These are phyloP conservation scores for Noctilio leporinus DNA, from an alignment of 2,113 vertebrate genomes.

Conservation along the genomic window DNA sequence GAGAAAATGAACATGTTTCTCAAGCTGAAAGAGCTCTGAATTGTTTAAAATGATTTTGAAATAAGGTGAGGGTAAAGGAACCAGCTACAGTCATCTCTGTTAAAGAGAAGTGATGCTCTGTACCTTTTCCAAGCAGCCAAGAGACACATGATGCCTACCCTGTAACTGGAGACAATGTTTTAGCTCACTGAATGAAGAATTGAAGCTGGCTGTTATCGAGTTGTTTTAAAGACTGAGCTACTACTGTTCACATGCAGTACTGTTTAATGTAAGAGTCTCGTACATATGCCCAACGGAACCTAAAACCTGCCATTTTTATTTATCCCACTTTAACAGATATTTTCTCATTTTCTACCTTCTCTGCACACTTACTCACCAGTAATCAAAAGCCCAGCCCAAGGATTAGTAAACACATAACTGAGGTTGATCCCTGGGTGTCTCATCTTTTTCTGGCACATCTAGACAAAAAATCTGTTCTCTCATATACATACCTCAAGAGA, in stretches of 20 bases:
- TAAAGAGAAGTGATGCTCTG: neutral
- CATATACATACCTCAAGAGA: neutral
- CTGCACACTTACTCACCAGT: neutral
- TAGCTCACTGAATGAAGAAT: neutral
- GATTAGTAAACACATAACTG: neutral
- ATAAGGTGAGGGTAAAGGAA: neutral
- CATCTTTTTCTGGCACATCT: neutral
- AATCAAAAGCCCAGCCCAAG: neutral
- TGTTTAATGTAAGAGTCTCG: neutral
- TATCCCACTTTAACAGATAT: neutral
- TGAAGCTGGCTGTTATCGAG: neutral
- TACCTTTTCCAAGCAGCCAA: neutral
- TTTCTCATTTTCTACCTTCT: neutral
- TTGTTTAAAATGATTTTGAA: neutral
- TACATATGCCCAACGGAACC: neutral
- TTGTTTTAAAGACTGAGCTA: conserved; percentile 7
- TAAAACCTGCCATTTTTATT: neutral
- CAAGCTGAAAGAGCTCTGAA: neutral
- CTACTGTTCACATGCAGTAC: neutral
- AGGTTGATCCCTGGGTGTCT: neutral
- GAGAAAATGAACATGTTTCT: neutral
- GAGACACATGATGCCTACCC: neutral
- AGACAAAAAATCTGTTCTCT: neutral
- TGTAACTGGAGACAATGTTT: neutral
- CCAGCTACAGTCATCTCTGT: neutral